phyloP scores from a whole-genome alignment of 92 coral and sea anemone genomes.

The Phenganax subtilis region DNA sequence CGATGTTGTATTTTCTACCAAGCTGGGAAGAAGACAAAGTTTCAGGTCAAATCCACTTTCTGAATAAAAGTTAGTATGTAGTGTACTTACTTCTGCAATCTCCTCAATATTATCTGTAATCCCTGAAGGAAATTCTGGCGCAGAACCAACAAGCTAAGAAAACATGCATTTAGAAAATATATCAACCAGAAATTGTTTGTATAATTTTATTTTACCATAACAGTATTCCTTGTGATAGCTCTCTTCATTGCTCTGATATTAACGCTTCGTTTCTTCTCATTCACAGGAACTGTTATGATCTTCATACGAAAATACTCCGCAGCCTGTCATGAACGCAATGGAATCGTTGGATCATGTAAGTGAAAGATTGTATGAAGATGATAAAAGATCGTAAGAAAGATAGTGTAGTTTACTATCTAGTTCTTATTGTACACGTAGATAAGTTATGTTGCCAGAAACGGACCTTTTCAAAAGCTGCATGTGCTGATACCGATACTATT shows the following conservation, averaged over 20 bases:
- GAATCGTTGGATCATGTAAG: too few relatives aligned
- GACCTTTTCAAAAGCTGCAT: constrained; percentile 98
- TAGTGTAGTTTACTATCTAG: not conserved
- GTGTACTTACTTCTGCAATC: constrained; percentile 66
- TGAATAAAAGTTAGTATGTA: not conserved
- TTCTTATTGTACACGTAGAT: too few relatives aligned
- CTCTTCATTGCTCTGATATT: constrained; percentile 71
- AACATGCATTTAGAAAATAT: not conserved
- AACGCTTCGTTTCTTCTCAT: constrained; percentile 66
- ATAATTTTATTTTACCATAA: constrained; percentile 53
- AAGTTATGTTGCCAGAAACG: not conserved
- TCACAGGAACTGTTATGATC: constrained; percentile 81
- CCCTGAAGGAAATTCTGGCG: constrained; percentile 96
- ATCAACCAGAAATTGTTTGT: not conserved
- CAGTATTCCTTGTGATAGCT: constrained; percentile 76
- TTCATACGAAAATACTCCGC: constrained; percentile 86
- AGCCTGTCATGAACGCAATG: constrained; percentile 48
- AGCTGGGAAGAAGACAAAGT: constrained; percentile 46
- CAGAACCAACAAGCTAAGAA: constrained; percentile 81
- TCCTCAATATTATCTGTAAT: constrained; percentile 84
- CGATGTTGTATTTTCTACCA: constrained; percentile 84
- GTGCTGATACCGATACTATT: constrained; percentile 72
- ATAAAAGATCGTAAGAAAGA: not conserved
- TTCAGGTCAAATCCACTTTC: too few relatives aligned
- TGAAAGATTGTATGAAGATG: too few relatives aligned